A percentile compares a stretch with the other conserved stretches of the same genome.
Conservation (phyloP, 92 coral and sea anemone genomes). For the Palythoa grandis region DNA sequence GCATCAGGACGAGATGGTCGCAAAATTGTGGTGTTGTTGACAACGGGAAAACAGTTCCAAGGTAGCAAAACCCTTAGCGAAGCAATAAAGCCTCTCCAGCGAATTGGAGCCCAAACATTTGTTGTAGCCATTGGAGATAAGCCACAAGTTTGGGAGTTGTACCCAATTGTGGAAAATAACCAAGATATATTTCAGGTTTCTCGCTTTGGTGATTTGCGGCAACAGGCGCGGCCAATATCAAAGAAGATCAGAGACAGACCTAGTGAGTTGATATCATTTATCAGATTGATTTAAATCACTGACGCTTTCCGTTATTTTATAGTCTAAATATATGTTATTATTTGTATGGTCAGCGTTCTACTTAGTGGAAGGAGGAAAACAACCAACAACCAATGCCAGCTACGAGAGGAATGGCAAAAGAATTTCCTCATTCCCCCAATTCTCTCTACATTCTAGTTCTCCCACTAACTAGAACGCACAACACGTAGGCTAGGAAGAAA, state of each 20-base stretch:
- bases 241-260: constrained; percentile 24
- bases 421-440: too few species aligned
- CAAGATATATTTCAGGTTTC: constrained; percentile 8
- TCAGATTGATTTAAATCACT: too few species aligned
- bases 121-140: constrained; percentile 24
- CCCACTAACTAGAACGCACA: too few species aligned
- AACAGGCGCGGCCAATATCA: constrained; percentile 22
- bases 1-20: not conserved
- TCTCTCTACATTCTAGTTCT: too few species aligned
- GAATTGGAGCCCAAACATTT: constrained; percentile 35
- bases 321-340: too few species aligned
- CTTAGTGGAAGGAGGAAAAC: too few species aligned
- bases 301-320: too few species aligned
- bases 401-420: too few species aligned
- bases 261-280: not conserved
- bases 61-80: constrained; percentile 46
- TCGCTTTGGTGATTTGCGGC: not conserved
- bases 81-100: constrained; percentile 23
- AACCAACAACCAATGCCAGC: too few species aligned
- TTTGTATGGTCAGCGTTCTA: too few species aligned
- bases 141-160: not conserved
- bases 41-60: constrained; percentile 43
- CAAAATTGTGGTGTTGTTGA: constrained; percentile 37
- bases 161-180: not conserved
- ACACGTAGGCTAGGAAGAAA: too few species aligned